A percentile compares a stretch with the other conserved stretches of the same genome.
Conservation (phyloP, 2,797 vertebrate genomes). For the Periophthalmus magnuspinnatus region DNA sequence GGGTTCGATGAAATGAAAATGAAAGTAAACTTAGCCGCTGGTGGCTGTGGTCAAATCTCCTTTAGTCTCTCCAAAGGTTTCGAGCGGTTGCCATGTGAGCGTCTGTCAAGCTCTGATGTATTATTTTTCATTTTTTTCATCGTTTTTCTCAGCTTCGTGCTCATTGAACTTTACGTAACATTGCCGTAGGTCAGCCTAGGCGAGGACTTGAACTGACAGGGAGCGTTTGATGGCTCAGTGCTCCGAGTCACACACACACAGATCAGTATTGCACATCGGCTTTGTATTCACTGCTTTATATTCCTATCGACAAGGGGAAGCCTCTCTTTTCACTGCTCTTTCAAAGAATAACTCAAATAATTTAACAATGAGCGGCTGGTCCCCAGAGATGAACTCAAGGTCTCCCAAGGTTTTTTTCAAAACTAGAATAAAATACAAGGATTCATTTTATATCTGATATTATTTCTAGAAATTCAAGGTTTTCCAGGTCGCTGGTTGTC, state of each 20-base stretch:
- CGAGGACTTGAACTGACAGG: slow-evolving; percentile 46
- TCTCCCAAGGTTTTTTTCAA: slow-evolving; percentile 11
- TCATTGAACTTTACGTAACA: slow-evolving; percentile 41
- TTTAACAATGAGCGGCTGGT: slow-evolving; percentile 42
- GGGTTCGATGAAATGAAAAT: neutral
- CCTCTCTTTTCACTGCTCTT: slow-evolving; percentile 24
- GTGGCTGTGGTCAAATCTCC: neutral
- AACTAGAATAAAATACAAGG: neutral
- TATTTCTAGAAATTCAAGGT: neutral
- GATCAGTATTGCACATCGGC: neutral
- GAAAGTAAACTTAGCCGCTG: neutral
- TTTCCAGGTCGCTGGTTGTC: neutral
- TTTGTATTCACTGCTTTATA: slow-evolving; percentile 27
- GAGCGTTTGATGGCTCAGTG: slow-evolving; percentile 57
- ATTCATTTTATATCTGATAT: neutral
- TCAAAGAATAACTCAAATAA: slow-evolving; percentile 50
- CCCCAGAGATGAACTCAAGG: slow-evolving; percentile 18
- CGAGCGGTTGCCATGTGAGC: slow-evolving; percentile 15
- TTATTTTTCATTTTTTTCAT: slow-evolving; percentile 11
- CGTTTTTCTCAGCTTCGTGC: slow-evolving; percentile 40
- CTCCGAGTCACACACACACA: slow-evolving; percentile 28
- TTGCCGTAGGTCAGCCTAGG: slow-evolving; percentile 38
- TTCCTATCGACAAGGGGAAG: slow-evolving; percentile 36
- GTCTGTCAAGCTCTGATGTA: slow-evolving; percentile 34
- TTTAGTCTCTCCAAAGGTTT: slow-evolving; percentile 7